Evolutionary conservation across 2,888 invertebrate species (phyloP).

Genomic region (Dinocampus coccinellae): DNA sequence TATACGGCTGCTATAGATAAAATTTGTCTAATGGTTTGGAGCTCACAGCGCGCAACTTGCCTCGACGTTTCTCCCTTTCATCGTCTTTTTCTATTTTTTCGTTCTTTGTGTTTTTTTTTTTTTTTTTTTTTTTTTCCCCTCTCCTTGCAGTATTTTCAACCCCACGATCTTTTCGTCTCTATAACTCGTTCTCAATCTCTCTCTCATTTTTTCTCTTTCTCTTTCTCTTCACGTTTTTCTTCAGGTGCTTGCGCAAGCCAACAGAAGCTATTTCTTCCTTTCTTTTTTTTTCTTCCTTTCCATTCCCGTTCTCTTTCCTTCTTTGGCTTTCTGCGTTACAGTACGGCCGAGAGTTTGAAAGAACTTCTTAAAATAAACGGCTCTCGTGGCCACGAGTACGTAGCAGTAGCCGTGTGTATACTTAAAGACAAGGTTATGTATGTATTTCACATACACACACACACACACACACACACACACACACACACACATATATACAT

Average conservation of each 20-base stretch:
- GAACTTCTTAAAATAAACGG: constrained; percentile 64
- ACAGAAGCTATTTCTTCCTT: constrained; percentile 14
- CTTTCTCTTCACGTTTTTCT: constrained; percentile 33
- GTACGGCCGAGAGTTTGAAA: constrained; percentile 56
- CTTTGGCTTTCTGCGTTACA: constrained; percentile 33
- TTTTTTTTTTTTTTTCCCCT: constrained; percentile 24
- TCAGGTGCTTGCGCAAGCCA: constrained; percentile 11
- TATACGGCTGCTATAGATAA: constrained; percentile 60
- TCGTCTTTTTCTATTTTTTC: constrained; percentile 30
- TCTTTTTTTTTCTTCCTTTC: constrained; percentile 33
- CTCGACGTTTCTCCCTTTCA: constrained; percentile 8
- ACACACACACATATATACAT: not conserved
- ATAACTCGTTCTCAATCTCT: constrained; percentile 16
- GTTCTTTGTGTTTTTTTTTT: constrained; percentile 32
- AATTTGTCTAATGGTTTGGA: constrained; percentile 65
- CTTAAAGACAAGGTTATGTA: constrained; percentile 21
- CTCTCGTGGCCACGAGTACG: constrained; percentile 38
- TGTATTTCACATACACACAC: constrained; percentile 8
- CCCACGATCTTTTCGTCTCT: constrained; percentile 19
- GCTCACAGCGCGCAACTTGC: constrained; percentile 35
- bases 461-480: not conserved
- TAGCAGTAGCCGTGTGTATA: constrained; percentile 20
- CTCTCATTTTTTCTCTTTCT: too few species aligned
- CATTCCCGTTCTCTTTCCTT: constrained; percentile 27
- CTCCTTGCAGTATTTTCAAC: constrained; percentile 38